Conservation (phyloP, 35 echinoderm and acorn worm genomes). For the Apostichopus parvimensis region DNA sequence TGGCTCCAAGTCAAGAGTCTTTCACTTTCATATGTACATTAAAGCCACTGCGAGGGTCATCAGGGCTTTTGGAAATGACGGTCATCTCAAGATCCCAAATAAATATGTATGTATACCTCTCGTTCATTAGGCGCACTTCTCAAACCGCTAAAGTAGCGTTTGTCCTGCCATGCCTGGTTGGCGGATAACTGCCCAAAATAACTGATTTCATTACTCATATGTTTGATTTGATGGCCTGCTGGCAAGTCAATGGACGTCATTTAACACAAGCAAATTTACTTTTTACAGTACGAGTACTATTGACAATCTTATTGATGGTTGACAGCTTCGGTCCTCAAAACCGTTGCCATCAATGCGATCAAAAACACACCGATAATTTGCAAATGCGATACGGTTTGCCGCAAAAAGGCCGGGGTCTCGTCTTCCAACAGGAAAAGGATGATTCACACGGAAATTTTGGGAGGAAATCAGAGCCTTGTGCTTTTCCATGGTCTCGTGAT, state of each 20-base stretch:
- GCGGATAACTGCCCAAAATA: not conserved
- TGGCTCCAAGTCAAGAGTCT: slow-evolving; percentile 17
- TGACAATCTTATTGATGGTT: not conserved
- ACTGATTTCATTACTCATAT: slow-evolving; percentile 39
- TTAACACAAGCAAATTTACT: slow-evolving; percentile 52
- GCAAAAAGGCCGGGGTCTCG: slow-evolving; percentile 23
- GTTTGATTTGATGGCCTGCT: slow-evolving; percentile 22
- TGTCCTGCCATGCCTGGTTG: not conserved
- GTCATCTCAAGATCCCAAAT: no score
- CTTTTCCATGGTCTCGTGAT: slow-evolving; percentile 22
- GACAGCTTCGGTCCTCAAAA: slow-evolving; percentile 10
- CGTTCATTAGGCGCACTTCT: no score
- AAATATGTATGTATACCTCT: no score
- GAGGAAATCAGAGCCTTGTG: slow-evolving; percentile 28
- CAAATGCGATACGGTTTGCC: slow-evolving; percentile 33
- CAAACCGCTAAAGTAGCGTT: not conserved
- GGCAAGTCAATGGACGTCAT: slow-evolving; percentile 23
- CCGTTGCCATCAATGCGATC: not conserved
- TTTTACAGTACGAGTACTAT: slow-evolving; percentile 30
- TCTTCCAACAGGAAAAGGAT: slow-evolving; percentile 40
- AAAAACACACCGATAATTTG: slow-evolving; percentile 24
- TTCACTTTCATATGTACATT: not conserved
- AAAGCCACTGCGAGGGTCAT: not conserved
- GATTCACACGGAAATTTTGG: slow-evolving; percentile 33
- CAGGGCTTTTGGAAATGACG: no score